Evolutionary conservation across 2,797 vertebrate species (phyloP).

Genomic region (Hippocampus kuda): DNA sequence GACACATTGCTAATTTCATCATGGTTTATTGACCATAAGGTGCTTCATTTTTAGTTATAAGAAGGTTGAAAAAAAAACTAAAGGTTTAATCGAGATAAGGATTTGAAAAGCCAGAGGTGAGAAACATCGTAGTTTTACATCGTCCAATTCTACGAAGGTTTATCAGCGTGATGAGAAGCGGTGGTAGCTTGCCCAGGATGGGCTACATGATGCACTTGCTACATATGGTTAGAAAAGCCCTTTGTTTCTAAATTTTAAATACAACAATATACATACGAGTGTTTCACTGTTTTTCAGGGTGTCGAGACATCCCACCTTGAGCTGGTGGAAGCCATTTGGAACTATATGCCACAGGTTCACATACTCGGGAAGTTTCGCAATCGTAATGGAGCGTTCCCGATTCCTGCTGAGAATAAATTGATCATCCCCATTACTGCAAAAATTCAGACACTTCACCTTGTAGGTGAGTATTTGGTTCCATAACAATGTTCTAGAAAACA

Average conservation of each 20-base stretch:
- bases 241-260: background rate
- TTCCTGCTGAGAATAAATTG: slow-evolving; percentile 96
- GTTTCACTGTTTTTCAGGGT: slow-evolving; percentile 65
- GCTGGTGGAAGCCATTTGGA: slow-evolving; percentile 98
- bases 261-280: background rate
- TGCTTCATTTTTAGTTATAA: too few species aligned
- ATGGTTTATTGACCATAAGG: too few species aligned
- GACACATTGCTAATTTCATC: too few species aligned
- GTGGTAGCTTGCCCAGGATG: too few species aligned
- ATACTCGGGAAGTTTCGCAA: slow-evolving; percentile 98
- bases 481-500: background rate
- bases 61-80: too few species aligned
- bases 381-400: slow-evolving; percentile 97
- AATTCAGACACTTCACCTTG: slow-evolving; percentile 95
- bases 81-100: too few species aligned
- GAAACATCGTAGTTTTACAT: too few species aligned
- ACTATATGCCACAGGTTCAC: slow-evolving; percentile 98
- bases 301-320: slow-evolving; percentile 98
- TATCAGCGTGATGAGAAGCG: too few species aligned
- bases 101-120: too few species aligned
- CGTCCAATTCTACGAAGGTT: too few species aligned
- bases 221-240: background rate
- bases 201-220: background rate
- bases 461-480: slow-evolving; percentile 64
- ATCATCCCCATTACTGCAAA: slow-evolving; percentile 95